Evolutionary conservation across 2,888 invertebrate genomes (phyloP), one percentile per base, ranked within the genome.

Genomic region (Acanthopleura granulata): DNA sequence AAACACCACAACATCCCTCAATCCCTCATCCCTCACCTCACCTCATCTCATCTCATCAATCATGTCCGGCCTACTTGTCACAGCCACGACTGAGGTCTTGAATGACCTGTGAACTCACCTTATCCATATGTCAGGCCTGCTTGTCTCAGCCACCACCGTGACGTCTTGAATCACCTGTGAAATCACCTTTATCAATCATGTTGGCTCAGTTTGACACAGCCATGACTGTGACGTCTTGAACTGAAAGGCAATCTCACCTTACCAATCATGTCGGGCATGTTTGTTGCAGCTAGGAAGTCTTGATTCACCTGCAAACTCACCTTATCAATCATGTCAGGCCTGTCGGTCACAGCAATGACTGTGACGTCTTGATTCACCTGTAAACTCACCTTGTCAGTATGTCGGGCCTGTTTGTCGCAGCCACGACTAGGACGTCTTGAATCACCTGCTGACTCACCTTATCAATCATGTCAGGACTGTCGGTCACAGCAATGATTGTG

Each of bases 151-250:
- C 29, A 99, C 93, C 76, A 99, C 94, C 0, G 95, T 95, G 0
- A 99, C 98, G 85, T 96, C 94, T 74, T 94, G 93, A 70, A 97
- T 91, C 0, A 95, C 94, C 76, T 96, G 95, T 0, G 99, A 94
- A 4, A 99, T 99, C 91, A 99, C 99, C 81, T n/a, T 99, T 92
- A 92, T 99, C 98, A 0, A 97, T 97, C 76, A n/a, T n/a, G n/a
- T 99, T 98, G 0, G 99, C 99, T 49, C 99, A 93, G 91, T 99
- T 99, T 0, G 99, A 99, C 0, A 99, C 99, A 11, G 97, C 99
- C 29, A 99, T 93, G 76, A 99, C 94, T 0, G 95, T 95, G 0
- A 99, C 98, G 85, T 96, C 94, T 74, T 94, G 93, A n/a, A n/a
- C 96, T n/a, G n/a, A n/a, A n/a, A n/a, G n/a, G n/a, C n/a, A n/a